These are phyloP conservation scores for Graphium colonna DNA, from an alignment of 2,888 invertebrate genomes.

Conservation along the genomic window DNA sequence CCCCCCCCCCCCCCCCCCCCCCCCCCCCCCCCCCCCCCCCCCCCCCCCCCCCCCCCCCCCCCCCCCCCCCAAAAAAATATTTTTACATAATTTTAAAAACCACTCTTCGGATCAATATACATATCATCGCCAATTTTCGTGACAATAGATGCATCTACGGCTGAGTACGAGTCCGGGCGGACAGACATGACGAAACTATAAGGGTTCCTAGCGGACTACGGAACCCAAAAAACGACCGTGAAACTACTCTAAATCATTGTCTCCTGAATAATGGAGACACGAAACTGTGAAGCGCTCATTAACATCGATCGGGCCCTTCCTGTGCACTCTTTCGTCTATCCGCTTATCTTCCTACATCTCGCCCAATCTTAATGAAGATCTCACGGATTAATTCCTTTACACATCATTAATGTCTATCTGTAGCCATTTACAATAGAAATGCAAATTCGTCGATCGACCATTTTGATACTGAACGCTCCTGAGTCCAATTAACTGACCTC, in stretches of 20 bases:
- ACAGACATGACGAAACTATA: too few relatives aligned
- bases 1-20: too few relatives aligned
- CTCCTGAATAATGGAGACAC: slow-evolving; percentile 35
- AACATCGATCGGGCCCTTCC: slow-evolving; percentile 42
- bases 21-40: too few relatives aligned
- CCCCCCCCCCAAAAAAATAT: too few relatives aligned
- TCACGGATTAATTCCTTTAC: slow-evolving; percentile 68
- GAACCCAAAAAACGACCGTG: too few relatives aligned
- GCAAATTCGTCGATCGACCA: slow-evolving; percentile 68
- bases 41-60: too few relatives aligned
- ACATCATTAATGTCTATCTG: slow-evolving; percentile 69
- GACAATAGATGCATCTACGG: too few relatives aligned
- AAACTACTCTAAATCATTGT: slow-evolving; percentile 32
- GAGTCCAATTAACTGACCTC: slow-evolving; percentile 55
- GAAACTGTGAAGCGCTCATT: slow-evolving; percentile 61
- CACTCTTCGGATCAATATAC: too few relatives aligned
- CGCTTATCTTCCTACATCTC: slow-evolving; percentile 57
- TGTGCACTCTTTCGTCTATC: slow-evolving; percentile 30
- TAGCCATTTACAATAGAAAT: slow-evolving; percentile 65
- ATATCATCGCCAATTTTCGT: too few relatives aligned
- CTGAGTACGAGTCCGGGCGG: too few relatives aligned
- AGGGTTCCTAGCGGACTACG: too few relatives aligned
- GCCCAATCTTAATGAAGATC: slow-evolving; percentile 58
- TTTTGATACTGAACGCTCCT: slow-evolving; percentile 51
- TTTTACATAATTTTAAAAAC: too few relatives aligned